phyloP scores from a whole-genome alignment of 2,797 vertebrate genomes.

The Limnodromus scolopaceus region DNA sequence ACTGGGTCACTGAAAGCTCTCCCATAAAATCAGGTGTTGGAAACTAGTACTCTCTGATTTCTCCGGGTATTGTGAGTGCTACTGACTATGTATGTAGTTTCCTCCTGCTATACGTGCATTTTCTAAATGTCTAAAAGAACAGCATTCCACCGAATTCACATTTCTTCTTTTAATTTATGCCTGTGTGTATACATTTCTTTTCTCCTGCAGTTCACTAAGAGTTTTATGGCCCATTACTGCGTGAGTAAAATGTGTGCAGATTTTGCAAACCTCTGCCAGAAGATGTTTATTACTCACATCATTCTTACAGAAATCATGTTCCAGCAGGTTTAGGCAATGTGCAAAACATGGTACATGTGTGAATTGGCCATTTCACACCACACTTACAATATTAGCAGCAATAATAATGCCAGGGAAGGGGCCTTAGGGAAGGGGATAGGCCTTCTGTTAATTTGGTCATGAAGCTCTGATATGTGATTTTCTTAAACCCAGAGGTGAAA shows the following conservation, averaged over 20 bases:
- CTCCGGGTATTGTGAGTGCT: constrained; percentile 22
- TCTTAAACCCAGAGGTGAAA: constrained; percentile 56
- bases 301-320: constrained; percentile 82
- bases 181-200: constrained; percentile 72
- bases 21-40: neutral
- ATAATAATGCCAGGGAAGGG: constrained; percentile 70
- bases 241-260: constrained; percentile 80
- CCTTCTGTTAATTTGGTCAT: constrained; percentile 64
- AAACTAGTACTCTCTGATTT: neutral
- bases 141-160: constrained; percentile 39
- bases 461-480: constrained; percentile 66
- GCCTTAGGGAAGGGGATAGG: constrained; percentile 63
- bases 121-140: constrained; percentile 37
- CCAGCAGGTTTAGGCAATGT: constrained; percentile 78
- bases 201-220: constrained; percentile 79
- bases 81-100: neutral
- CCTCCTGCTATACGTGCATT: neutral
- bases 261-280: constrained; percentile 81
- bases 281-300: constrained; percentile 82
- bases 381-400: constrained; percentile 76
- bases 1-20: neutral
- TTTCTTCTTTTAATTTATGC: constrained; percentile 80
- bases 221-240: constrained; percentile 81
- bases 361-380: constrained; percentile 78
- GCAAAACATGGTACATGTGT: constrained; percentile 73